These are phyloP conservation scores for Microplitis deprimator DNA, from an alignment of 2,888 invertebrate species.

Conservation along the genomic window DNA sequence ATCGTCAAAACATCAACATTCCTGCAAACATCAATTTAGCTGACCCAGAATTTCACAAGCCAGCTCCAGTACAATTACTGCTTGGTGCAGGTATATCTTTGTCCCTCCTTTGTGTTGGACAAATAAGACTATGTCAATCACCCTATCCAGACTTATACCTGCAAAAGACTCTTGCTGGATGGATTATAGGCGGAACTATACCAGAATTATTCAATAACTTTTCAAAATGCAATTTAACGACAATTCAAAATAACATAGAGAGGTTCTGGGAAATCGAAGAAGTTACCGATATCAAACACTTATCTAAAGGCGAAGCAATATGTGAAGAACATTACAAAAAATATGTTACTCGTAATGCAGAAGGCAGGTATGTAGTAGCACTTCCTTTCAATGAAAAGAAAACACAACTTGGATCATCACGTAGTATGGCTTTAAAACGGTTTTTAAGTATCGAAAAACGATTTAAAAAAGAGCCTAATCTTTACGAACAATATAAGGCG, in stretches of 20 bases:
- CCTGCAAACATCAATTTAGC: conserved; percentile 35
- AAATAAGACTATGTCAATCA: conserved; percentile 20
- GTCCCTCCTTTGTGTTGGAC: conserved; percentile 26
- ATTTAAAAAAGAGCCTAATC: conserved; percentile 35
- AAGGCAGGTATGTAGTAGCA: conserved; percentile 40
- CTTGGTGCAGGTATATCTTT: conserved; percentile 40
- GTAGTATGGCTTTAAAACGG: conserved; percentile 34
- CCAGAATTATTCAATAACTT: neutral
- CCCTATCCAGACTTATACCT: conserved; percentile 16
- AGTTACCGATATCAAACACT: conserved; percentile 1
- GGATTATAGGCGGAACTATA: conserved; percentile 33
- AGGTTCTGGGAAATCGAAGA: conserved; percentile 52
- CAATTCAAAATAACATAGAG: conserved; percentile 18
- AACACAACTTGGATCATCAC: conserved; percentile 30
- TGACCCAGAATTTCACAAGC: conserved; percentile 43
- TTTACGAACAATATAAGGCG: conserved; percentile 31
- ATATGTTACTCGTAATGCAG: neutral
- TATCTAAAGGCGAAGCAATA: conserved; percentile 15
- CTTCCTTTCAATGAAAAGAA: conserved; percentile 41
- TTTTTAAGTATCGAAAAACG: conserved; percentile 35
- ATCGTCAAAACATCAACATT: conserved; percentile 10
- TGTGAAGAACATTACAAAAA: conserved; percentile 43
- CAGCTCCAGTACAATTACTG: conserved; percentile 35
- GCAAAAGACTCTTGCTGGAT: conserved; percentile 39
- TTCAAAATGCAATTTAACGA: conserved; percentile 5